Base-by-base conservation (phyloP, 2,888 invertebrate genomes). In the Marronus borbonicus region DNA sequence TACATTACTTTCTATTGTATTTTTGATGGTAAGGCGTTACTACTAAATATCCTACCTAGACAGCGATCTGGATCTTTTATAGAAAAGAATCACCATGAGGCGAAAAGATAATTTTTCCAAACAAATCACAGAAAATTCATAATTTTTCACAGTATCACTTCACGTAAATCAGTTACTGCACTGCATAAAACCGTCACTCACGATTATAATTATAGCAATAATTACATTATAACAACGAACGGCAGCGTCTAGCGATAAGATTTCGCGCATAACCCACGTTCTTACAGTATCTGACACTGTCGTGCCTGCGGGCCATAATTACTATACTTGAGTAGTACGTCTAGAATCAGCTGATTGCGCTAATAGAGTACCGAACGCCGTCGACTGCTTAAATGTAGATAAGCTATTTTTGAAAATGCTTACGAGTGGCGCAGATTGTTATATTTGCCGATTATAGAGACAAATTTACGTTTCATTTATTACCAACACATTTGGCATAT, bases 371-470 rank as follows among this genome's bases (percentile, higher is more conserved):
- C 50, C 28, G 28, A 58, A 58, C 5, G 17, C 8, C 55, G n/a
- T 68, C 68, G 68, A 14, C 50, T 68, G 68, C 28, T 50, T 68
- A 68, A 20, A 68, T 31, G 49, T 36, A 39, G 65, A 50, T 68
- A 68, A 50, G 68, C 50, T 68, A 68, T 68, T 68, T 68, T 52
- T 24, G 68, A 68, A 17, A 49, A 50, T 12, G 14, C 28, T 68
- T 52, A 50, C 50, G 68, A 50, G 49, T 49, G 24, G 50, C 68
- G 39, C n/a, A 52, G 50, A 68, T 68, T 50, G 50, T 14, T 14
- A 5, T 62, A 62, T 28, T 28, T 68, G n/a, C 14, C 28, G 68
- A 68, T 68, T 68, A 52, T 14, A 31, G 50, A 50, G 24, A 24
- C 8, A 28, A 50, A 8, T 58, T 5, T 55, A 55, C 8, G 8